Conservation (phyloP, 2,797 vertebrate genomes). For the Varecia variegata region DNA sequence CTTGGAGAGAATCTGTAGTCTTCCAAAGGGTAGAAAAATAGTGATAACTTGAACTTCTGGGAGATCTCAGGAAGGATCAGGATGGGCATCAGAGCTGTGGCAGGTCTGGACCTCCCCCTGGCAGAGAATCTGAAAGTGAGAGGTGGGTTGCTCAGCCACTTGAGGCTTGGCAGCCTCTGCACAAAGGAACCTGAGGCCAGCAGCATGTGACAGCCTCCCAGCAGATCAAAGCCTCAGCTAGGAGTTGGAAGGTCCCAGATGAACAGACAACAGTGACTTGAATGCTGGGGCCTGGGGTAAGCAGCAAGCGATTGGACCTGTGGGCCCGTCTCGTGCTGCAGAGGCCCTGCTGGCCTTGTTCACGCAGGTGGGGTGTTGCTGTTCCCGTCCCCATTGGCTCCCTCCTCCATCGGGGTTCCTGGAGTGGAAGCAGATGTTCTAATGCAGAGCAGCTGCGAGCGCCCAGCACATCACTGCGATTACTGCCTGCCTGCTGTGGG, state of each 20-base stretch:
- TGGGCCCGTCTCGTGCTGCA: neutral
- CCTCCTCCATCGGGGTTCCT: neutral
- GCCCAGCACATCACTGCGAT: neutral
- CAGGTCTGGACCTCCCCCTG: neutral
- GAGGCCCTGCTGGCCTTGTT: neutral
- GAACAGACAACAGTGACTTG: neutral
- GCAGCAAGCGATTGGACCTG: neutral
- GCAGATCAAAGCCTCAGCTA: neutral
- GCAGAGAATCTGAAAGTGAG: neutral
- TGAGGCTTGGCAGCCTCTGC: neutral
- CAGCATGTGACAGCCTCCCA: neutral
- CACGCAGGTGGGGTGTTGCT: neutral
- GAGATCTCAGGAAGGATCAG: neutral
- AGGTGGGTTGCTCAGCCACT: neutral
- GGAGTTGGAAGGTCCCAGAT: neutral
- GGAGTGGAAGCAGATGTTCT: slow-evolving; percentile 42
- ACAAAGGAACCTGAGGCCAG: neutral
- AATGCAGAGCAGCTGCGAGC: neutral
- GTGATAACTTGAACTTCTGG: neutral
- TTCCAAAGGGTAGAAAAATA: neutral
- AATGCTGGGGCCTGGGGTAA: neutral
- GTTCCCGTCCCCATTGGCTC: neutral
- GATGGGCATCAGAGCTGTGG: neutral
- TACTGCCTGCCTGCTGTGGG: neutral
- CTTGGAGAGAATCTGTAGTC: neutral